Base-by-base conservation (phyloP, 2,888 invertebrate species). In the Eristalis pertinax region DNA sequence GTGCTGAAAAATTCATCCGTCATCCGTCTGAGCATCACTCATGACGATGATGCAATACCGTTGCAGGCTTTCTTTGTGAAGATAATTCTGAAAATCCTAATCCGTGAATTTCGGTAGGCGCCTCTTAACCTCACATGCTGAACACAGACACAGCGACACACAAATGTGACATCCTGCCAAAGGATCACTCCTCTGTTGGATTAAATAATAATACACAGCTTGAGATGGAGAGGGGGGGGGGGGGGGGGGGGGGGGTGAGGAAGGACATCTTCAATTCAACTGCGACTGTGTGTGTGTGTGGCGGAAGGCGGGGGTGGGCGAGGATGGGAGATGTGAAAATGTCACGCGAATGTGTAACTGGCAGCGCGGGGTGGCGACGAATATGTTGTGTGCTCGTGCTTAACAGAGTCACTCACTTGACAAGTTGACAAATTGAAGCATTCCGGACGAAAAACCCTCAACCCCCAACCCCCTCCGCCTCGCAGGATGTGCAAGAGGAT, bases 381-480 rank as follows among this genome's bases (percentile, higher is more conserved):
- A 78, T 60, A 74, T 70, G 75, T 56, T 38, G 38, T 56, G 74
- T 62, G 78, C 80, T 82, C 77, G 75, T 87, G 87, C 73, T 78
- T 74, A 72, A 38, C 75, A 73, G 75, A 87, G 68, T 80, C 76
- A 84, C 75, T 87, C 84, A 87, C 84, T 87, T 84, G 87, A 84
- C 87, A 84, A 87, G 87, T 87, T 84, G 84, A 84, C 84, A 87
- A 87, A 87, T 87, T 87, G 87, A 87, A 87, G 80, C 79, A 68
- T 79, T 80, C 79, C 79, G 68, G n/a, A n/a, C n/a, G n/a, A n/a
- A n/a, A n/a, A n/a, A n/a, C n/a, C n/a, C n/a, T n/a, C n/a, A n/a
- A n/a, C n/a, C n/a, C n/a, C n/a, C n/a, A n/a, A n/a, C n/a, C n/a
- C n/a, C n/a, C n/a, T n/a, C n/a, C n/a, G n/a, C n/a, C n/a, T n/a